Evolutionary conservation across 2,797 vertebrate species (phyloP).

Genomic region (Meda fulgida): DNA sequence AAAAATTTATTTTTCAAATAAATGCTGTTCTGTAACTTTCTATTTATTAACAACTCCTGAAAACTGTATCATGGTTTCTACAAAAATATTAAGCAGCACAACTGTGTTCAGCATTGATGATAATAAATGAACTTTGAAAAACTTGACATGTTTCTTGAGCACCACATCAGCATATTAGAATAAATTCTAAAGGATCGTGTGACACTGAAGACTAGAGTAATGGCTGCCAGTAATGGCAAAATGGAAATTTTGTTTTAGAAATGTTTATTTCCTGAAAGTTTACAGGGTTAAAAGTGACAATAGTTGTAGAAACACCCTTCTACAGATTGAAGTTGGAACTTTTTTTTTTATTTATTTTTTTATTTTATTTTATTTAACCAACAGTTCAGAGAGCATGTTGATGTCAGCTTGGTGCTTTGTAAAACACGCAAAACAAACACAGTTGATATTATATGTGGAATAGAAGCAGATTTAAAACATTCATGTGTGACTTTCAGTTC

Average conservation of each 20-base stretch:
- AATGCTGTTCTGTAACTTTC: not conserved
- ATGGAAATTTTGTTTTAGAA: not conserved
- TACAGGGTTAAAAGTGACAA: not conserved
- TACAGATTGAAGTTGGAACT: not conserved
- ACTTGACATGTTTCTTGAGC: not conserved
- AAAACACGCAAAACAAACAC: not conserved
- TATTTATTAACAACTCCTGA: not conserved
- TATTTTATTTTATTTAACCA: too few species aligned
- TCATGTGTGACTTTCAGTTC: not conserved
- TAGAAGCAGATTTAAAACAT: conserved; percentile 8
- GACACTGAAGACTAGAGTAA: not conserved
- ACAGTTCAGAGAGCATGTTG: too few species aligned
- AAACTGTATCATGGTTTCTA: not conserved
- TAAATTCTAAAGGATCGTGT: not conserved
- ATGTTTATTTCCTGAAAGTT: not conserved
- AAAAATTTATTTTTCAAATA: not conserved
- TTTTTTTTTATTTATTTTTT: too few species aligned
- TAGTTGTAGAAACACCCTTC: not conserved
- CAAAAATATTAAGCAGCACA: not conserved
- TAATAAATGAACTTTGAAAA: not conserved
- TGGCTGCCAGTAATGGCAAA: too few species aligned
- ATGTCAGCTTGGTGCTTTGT: not conserved
- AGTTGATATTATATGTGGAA: not conserved
- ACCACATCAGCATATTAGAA: not conserved
- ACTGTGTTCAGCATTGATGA: not conserved